phyloP scores from a whole-genome alignment of 2,797 vertebrate species.

The Erpetoichthys calabaricus region DNA sequence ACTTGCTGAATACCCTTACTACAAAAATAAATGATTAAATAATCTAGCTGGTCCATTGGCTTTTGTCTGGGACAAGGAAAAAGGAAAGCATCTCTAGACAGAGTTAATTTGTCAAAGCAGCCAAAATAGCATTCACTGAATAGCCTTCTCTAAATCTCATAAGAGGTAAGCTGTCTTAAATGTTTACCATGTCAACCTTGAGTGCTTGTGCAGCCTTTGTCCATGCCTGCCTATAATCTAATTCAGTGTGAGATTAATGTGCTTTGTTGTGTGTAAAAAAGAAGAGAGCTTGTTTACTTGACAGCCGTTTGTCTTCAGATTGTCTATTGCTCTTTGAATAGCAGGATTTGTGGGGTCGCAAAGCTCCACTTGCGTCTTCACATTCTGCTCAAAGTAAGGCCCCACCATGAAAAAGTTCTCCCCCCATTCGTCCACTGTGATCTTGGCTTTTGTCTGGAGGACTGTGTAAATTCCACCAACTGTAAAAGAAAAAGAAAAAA shows the following conservation, averaged over 20 bases:
- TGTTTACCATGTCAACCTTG: neutral
- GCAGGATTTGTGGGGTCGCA: slow-evolving; percentile 60
- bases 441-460: slow-evolving; percentile 91
- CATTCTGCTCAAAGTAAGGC: slow-evolving; percentile 82
- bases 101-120: too few species aligned
- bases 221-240: slow-evolving; percentile 20
- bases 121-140: neutral
- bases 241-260: slow-evolving; percentile 9
- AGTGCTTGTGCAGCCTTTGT: neutral
- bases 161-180: slow-evolving; percentile 1
- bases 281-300: slow-evolving; percentile 51
- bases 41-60: too few species aligned
- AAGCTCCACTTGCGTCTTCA: slow-evolving; percentile 82
- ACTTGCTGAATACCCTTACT: too few species aligned
- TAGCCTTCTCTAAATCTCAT: neutral
- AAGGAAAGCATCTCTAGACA: too few species aligned
- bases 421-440: slow-evolving; percentile 84
- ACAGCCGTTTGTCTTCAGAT: slow-evolving; percentile 65
- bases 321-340: slow-evolving; percentile 64
- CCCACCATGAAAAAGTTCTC: slow-evolving; percentile 87
- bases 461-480: slow-evolving; percentile 95
- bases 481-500: slow-evolving; percentile 33
- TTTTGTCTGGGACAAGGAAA: too few species aligned
- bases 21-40: too few species aligned
- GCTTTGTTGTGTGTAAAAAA: neutral